Conservation (phyloP, 2,797 vertebrate species). For the Amblyraja radiata region DNA sequence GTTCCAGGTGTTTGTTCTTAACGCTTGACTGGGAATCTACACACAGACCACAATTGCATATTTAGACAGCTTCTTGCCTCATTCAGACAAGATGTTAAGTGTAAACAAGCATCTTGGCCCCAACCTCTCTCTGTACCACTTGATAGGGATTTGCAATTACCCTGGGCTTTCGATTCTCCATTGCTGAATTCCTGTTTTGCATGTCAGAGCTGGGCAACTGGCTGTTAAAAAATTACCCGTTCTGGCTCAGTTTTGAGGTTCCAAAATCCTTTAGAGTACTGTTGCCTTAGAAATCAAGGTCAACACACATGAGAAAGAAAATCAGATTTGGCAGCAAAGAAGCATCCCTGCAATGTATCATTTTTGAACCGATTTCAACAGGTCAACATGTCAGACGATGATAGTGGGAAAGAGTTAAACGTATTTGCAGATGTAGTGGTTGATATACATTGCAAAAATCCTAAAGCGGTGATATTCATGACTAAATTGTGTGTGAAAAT, state of each 20-base stretch:
- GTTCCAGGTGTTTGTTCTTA: not conserved
- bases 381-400: not conserved
- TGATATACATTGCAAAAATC: not conserved
- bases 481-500: not conserved
- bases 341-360: not conserved
- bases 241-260: not conserved
- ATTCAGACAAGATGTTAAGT: too few species aligned
- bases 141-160: too few species aligned
- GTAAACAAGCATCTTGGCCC: too few species aligned
- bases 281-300: not conserved
- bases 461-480: not conserved
- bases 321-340: not conserved
- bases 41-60: not conserved
- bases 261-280: not conserved
- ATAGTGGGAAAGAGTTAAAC: not conserved
- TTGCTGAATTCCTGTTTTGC: not conserved
- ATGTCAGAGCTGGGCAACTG: not conserved
- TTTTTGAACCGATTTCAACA: not conserved
- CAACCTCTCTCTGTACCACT: too few species aligned
- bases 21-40: not conserved
- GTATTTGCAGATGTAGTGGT: not conserved
- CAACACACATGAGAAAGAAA: not conserved
- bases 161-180: not conserved
- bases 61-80: not conserved
- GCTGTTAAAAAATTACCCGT: not conserved